Conservation (phyloP, 1,140 invertebrate genomes). For the Drosophila biarmipes region DNA sequence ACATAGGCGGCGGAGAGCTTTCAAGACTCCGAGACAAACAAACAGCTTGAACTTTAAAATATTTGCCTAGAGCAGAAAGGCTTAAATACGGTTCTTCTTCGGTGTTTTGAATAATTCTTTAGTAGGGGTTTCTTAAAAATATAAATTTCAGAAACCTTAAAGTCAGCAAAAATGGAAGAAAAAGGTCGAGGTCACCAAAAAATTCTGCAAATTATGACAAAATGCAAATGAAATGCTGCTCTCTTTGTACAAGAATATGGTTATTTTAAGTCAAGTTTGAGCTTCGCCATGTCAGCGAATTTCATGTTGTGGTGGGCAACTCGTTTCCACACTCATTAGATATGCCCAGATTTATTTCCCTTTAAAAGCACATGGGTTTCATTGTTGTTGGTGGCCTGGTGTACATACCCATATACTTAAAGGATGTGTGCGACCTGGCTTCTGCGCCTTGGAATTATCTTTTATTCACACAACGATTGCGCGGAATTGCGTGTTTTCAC, state of each 20-base stretch:
- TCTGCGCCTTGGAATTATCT: slow-evolving; percentile 1
- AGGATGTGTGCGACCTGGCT: slow-evolving; percentile 1
- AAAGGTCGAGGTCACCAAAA: neutral
- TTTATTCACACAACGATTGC: slow-evolving; percentile 19
- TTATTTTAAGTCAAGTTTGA: neutral
- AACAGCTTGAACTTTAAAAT: neutral
- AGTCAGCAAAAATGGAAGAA: neutral
- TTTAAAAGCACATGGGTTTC: neutral
- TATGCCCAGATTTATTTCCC: slow-evolving; percentile 4
- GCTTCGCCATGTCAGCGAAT: neutral
- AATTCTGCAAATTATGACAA: slow-evolving; percentile 1
- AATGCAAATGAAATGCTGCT: slow-evolving; percentile 15
- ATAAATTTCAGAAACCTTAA: neutral
- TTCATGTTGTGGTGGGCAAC: neutral
- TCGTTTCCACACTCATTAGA: slow-evolving; percentile 14
- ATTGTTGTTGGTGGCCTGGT: no score
- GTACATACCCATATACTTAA: neutral
- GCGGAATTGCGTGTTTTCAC: slow-evolving; percentile 21
- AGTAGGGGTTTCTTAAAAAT: neutral
- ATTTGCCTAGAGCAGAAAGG: no score
- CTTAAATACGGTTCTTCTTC: no score
- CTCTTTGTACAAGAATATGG: neutral
- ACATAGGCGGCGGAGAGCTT: slow-evolving; percentile 29
- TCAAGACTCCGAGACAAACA: neutral
- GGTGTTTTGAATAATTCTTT: no score